Base-by-base conservation (phyloP, 2,797 vertebrate genomes). In the Columba guinea region DNA sequence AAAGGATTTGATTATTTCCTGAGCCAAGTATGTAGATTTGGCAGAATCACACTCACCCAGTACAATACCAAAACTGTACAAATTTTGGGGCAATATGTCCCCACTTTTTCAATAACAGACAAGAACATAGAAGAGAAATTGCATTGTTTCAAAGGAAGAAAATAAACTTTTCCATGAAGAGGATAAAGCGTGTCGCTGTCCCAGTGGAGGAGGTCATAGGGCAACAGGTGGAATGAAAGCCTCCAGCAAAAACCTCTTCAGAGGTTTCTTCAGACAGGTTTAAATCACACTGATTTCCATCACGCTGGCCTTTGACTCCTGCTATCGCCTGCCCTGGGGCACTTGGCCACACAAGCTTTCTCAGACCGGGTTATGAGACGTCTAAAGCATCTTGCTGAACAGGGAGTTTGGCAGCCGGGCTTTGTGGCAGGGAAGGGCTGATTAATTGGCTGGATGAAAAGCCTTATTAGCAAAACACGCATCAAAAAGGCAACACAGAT, bases 271-370 rank as follows among this genome's bases (percentile, higher is more conserved):
- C 51, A 52, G 62, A 53, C 62, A 87, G 95, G 79, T 94, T 97
- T 91, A 94, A 97, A 95, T 94, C 93, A 93, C 7, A 2, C 81
- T 32, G 41, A 28, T 51, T 52, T 69, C 80, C 90, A 71, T n/a
- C 63, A 18, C 0, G 3, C 75, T 96, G 94, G 91, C 93, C 96
- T 97, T 96, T 94, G 94, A 97, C 96, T 96, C 52, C 64, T 51
- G 87, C 75, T 69, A 78, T 80, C 22, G 46, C 86, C 87, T 92
- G 84, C 85, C 94, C 89, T 0, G 7, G 63, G 90, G 95, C 96
- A 85, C 49, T 95, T 51, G 87, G 91, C 92, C 92, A 95, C 87
- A 94, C 52, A 82, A 20, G 82, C 34, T 85, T 92, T 97, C 89
- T 39, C 74, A 82, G 58, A 46, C 74, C 13, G 35, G 76, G 64